Base-by-base conservation (phyloP, 2,888 invertebrate genomes). In the Tipula helvola region DNA sequence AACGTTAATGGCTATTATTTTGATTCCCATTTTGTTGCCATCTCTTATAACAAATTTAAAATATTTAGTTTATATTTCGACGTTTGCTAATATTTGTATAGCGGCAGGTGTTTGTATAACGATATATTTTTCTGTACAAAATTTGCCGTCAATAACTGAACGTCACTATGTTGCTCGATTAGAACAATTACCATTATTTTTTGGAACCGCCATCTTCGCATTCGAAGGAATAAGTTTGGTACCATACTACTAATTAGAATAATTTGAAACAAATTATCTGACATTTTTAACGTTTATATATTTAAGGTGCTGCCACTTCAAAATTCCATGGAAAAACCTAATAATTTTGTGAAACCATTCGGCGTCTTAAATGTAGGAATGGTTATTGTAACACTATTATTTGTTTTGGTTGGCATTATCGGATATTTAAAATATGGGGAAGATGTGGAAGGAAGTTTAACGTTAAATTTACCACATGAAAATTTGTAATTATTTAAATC, bases 141-240 rank as follows among this genome's bases (percentile, higher is more conserved):
- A 96, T 89, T 91, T 98, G 57, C 96, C 96, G 0, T 90, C 94
- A 0, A 90, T 95, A 0, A 89, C 91, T 0, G 92, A 93, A 57
- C 93, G 96, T 87, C 91, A 90, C 0, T 94, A 94, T 88, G 91
- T 96, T 13, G 95, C 95, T 0, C 91, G 93, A 5, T 93, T 94
- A 91, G 88, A 91, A 16, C 87, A 93, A 93, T 87, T 92, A 96
- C 98, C 99, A 0, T 92, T 99, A 13, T 99, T 96, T 91, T 98
- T 99, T 90, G 99, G 99, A 85, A 99, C 98, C 0, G 97, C 97
- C 36, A 95, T 99, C 87, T 99, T 97, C 91, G 97, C 99, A 3
- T 99, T 99, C 90, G 99, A 99, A 92, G 99, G 98, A 88, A 99
- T 99, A 88, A 96, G 96, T 87, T 91, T 97, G 93, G 97, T 96